Base-by-base conservation (phyloP, 2,888 invertebrate species). In the Agrotis segetum region DNA sequence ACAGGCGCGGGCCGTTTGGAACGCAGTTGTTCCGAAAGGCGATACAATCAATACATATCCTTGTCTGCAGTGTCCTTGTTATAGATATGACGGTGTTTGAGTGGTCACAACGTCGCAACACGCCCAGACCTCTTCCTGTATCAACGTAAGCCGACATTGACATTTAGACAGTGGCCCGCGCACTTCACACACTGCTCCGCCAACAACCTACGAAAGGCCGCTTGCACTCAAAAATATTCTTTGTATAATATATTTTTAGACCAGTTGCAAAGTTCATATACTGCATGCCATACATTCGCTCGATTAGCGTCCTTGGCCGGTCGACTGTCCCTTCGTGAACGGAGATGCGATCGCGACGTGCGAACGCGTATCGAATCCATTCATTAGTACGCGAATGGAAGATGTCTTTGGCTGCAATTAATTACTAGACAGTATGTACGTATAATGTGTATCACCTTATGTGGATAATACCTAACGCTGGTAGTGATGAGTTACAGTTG, bases 51-150 rank as follows among this genome's bases (percentile, higher is more conserved):
- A 69, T 73, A 74, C 67, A 80, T 83, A 87, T 85, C 86, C 81
- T 88, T 80, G 82, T 87, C 79, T 62, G 74, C 66, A 53, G 62
- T 82, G 92, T 90, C 91, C 93, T 94, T 90, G 93, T 88, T 91
- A 91, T 88, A 91, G 85, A 91, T 89, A 90, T 82, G 71, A 81
- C 82, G 85, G 78, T 83, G 83, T 87, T 77, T 77, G 82, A 58
- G 67, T 72, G 74, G 72, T 17, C 70, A 58, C 72, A 74, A 87
- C 85, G 85, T 86, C 86, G 83, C 83, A 77, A 84, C 81, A 88
- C 89, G 89, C 91, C 90, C 91, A 89, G 87, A 85, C 84, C 85
- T 91, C 94, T 94, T 95, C 94, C 94, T 94, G 94, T 88, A 91
- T 88, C 85, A 79, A 83, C 81, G 83, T 87, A 87, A 88, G 84